A percentile compares a stretch with the other conserved stretches of the same genome.
These are phyloP conservation scores for Trissolcus japonicus DNA, from an alignment of 2,888 invertebrate species.

Conservation along the genomic window DNA sequence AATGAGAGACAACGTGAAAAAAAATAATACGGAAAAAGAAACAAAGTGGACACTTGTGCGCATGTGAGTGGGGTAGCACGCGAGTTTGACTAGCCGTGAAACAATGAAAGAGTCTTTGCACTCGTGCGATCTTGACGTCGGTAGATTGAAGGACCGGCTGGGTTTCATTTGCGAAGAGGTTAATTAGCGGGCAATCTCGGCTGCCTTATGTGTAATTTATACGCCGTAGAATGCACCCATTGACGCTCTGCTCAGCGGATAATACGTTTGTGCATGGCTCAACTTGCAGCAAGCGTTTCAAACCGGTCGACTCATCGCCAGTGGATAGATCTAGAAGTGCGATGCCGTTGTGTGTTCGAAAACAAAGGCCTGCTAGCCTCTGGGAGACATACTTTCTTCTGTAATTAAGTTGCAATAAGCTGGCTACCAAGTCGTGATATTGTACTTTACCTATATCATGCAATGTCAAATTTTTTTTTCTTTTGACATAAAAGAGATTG, in stretches of 20 bases:
- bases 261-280: constrained; percentile 42
- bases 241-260: constrained; percentile 58
- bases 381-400: constrained; percentile 55
- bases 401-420: constrained; percentile 66
- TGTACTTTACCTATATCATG: background rate
- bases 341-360: constrained; percentile 41
- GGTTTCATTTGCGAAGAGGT: constrained; percentile 66
- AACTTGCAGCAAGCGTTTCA: constrained; percentile 37
- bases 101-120: constrained; percentile 54
- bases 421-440: constrained; percentile 41
- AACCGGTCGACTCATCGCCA: constrained; percentile 48
- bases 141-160: constrained; percentile 51
- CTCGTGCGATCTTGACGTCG: constrained; percentile 57
- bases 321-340: constrained; percentile 48
- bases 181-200: constrained; percentile 68
- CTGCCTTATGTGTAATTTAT: constrained; percentile 68
- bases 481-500: no score
- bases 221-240: constrained; percentile 62
- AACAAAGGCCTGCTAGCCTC: constrained; percentile 58
- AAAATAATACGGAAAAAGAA: constrained; percentile 6
- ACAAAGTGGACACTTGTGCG: constrained; percentile 31
- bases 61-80: constrained; percentile 23
- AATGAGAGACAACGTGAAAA: constrained; percentile 5
- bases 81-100: constrained; percentile 44
- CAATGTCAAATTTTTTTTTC: no score